Conservation (phyloP, 2,888 invertebrate genomes). For the Neoascia interrupta region DNA sequence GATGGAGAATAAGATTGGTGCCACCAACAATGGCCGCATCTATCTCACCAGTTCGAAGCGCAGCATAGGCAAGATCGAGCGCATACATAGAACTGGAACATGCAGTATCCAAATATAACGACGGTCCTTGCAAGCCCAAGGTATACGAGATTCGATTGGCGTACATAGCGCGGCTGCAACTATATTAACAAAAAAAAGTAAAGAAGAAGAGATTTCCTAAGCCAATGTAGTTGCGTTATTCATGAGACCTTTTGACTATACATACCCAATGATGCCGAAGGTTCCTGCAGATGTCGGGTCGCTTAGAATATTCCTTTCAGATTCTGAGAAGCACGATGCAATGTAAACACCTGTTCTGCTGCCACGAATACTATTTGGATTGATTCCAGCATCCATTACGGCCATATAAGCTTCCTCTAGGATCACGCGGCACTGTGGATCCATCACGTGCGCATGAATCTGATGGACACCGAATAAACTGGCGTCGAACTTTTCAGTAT, state of each 20-base stretch:
- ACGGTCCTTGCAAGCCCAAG: conserved; percentile 91
- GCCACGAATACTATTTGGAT: conserved; percentile 83
- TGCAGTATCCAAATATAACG: conserved; percentile 92
- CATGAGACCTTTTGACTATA: not conserved
- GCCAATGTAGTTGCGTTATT: no score
- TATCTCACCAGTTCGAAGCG: conserved; percentile 87
- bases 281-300: conserved; percentile 81
- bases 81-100: conserved; percentile 93
- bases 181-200: no score
- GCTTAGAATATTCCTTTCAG: conserved; percentile 83
- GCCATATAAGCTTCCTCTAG: conserved; percentile 87
- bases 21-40: conserved; percentile 93
- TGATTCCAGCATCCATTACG: conserved; percentile 85
- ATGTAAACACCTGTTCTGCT: conserved; percentile 85
- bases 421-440: conserved; percentile 86
- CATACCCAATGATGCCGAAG: conserved; percentile 74
- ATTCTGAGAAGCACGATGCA: conserved; percentile 84
- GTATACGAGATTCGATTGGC: conserved; percentile 92
- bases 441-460: conserved; percentile 85
- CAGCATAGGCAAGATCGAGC: conserved; percentile 87
- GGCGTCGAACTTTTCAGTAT: conserved; percentile 85
- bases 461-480: conserved; percentile 86
- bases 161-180: conserved; percentile 88
- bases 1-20: conserved; percentile 89
- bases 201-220: no score